Conservation (phyloP, 2,113 vertebrate species). For the Mesoclemmys tuberculata region DNA sequence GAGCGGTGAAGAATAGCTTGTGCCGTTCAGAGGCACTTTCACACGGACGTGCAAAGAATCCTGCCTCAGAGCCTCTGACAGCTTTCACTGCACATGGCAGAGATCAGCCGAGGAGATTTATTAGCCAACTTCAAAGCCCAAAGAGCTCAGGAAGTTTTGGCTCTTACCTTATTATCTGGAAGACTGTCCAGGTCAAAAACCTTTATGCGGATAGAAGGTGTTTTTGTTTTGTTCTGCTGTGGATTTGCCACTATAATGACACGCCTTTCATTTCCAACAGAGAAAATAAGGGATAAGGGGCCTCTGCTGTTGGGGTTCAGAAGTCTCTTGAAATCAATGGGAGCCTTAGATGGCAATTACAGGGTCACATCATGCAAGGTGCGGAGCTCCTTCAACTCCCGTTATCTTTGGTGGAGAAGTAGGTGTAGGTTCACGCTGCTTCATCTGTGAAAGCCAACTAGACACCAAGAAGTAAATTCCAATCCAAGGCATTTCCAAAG, state of each 20-base stretch:
- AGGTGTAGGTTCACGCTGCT: neutral
- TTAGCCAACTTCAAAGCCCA: constrained; percentile 20
- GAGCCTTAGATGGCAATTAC: neutral
- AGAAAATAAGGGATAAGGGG: neutral
- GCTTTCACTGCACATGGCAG: neutral
- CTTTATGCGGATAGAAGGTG: neutral
- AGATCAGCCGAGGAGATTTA: constrained; percentile 6
- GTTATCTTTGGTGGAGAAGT: neutral
- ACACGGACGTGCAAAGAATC: neutral
- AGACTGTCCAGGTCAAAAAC: constrained; percentile 13
- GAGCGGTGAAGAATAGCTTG: accelerated
- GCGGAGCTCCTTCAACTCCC: neutral
- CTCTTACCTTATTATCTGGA: neutral
- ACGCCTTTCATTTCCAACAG: neutral
- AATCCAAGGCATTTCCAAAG: accelerated
- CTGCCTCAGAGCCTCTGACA: constrained; percentile 14
- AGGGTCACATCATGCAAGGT: accelerated
- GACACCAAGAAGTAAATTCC: neutral
- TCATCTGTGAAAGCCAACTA: neutral
- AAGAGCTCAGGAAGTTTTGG: constrained; percentile 26
- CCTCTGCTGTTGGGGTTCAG: neutral
- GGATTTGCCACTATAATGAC: neutral
- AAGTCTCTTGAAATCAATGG: neutral
- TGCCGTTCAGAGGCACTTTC: accelerated
- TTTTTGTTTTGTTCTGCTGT: neutral